phyloP scores from a whole-genome alignment of 2,797 vertebrate genomes.

The Chiroxiphia lanceolata region DNA sequence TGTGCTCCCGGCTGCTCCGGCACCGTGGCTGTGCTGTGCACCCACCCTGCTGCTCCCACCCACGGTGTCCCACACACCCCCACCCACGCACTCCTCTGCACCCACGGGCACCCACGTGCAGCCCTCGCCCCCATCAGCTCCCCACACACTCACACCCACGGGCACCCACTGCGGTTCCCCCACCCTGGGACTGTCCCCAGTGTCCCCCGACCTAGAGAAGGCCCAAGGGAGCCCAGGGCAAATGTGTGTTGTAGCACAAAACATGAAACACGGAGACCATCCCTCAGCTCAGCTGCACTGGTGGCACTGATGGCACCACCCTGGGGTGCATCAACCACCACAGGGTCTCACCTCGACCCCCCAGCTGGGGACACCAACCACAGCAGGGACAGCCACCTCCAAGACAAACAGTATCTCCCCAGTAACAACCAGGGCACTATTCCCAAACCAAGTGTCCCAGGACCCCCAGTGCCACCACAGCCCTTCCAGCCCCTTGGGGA shows the following conservation, averaged over 20 bases:
- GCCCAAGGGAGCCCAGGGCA: not conserved
- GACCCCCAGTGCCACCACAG: not conserved
- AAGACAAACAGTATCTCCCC: rapidly evolving
- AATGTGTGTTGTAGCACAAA: rapidly evolving
- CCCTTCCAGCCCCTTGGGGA: not conserved
- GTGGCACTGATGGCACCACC: rapidly evolving
- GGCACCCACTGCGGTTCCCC: rapidly evolving
- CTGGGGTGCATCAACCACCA: rapidly evolving
- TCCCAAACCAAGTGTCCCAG: not conserved
- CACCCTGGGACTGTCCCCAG: rapidly evolving
- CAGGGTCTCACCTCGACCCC: rapidly evolving
- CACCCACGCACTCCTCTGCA: not conserved
- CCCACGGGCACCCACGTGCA: not conserved
- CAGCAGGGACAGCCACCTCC: not conserved
- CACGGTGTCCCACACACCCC: rapidly evolving
- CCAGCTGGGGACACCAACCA: rapidly evolving
- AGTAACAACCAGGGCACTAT: not conserved
- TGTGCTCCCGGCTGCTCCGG: not conserved
- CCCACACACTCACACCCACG: not conserved
- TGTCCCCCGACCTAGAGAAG: not conserved
- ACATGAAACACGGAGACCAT: not conserved
- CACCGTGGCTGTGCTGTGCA: not conserved
- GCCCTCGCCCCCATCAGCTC: not conserved
- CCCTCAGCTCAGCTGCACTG: not conserved
- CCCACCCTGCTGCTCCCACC: not conserved